Evolutionary conservation across 2,888 invertebrate genomes (phyloP), one percentile per base, ranked within the genome.

Genomic region (Diadegma fenestrale): DNA sequence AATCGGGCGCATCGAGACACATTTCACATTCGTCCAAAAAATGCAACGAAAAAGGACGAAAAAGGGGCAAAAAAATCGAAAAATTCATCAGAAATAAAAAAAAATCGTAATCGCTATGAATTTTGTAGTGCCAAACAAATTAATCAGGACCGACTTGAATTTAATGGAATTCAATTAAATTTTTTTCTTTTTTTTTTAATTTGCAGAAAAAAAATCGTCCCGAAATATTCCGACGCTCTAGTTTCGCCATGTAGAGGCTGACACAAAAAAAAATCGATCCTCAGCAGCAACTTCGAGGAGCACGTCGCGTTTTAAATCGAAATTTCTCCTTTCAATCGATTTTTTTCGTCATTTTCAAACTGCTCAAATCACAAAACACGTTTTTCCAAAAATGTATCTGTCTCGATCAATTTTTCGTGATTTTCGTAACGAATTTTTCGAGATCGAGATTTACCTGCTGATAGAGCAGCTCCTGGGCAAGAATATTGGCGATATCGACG

Each of bases 401-500:
- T 1, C 30, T 30, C 30, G 30, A 30, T 1, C 30, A 4, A 30
- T 30, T 30, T 30, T 30, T 30, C 30, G 4, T 30, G 30, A 30
- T 30, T 30, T 30, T 30, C 30, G 30, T 30, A 30, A 30, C 4
- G 22, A 54, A 3, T 2, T 22, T 43, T 8, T 22, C 10, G 12
- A 0, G 2, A 8, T 22, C 37, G 71, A 54, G 51, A 45, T 84
- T 91, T 96, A 97, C 97, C 96, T 97, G 97, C 94, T 97, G 97
- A 95, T 97, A 97, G 95, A 97, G 96, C 94, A 96, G 95, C 95
- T 97, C 97, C 94, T 96, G 97, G 93, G 97, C 97, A 93, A 97
- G 95, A 94, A 97, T 97, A 95, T 96, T 97, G 91, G 97, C 97
- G 94, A 97, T 97, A 95, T 97, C 97, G 95, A 96, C 96, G 94